A percentile compares a stretch with the other conserved stretches of the same genome.
phyloP scores from a whole-genome alignment of 2,113 vertebrate genomes.

The Ciconia boyciana region DNA sequence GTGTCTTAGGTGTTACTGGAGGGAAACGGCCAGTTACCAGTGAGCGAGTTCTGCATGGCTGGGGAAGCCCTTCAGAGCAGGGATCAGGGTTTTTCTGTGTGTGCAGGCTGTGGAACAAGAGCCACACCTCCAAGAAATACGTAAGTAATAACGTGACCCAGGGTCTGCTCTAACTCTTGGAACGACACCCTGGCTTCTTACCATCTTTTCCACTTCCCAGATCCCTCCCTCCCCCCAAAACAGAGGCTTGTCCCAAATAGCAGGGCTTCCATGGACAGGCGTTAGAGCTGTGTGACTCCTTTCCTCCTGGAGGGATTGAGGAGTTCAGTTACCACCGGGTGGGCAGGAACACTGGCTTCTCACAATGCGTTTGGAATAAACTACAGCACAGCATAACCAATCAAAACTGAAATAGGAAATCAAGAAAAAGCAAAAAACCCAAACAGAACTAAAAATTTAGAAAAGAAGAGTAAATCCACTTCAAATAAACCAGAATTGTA shows the following conservation, averaged over 20 bases:
- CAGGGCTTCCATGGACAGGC: conserved; percentile 57
- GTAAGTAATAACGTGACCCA: neutral
- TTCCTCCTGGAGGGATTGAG: conserved; percentile 48
- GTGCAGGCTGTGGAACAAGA: neutral
- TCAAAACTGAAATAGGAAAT: conserved; percentile 64
- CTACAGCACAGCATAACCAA: conserved; percentile 75
- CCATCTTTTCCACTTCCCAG: conserved; percentile 47
- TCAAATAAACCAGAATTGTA: neutral
- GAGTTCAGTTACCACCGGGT: conserved; percentile 48
- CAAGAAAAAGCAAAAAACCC: conserved; percentile 69
- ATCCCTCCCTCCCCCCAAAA: conserved; percentile 3
- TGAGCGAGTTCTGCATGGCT: fast-evolving
- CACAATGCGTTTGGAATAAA: conserved; percentile 74
- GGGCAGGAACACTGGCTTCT: conserved; percentile 85
- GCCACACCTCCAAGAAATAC: neutral
- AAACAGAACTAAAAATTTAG: conserved; percentile 52
- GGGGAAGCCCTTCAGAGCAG: neutral
- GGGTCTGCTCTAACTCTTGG: neutral
- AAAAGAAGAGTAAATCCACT: conserved; percentile 49
- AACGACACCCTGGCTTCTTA: neutral
- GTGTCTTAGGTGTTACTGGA: neutral
- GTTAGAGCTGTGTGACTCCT: conserved; percentile 73
- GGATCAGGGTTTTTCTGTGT: neutral
- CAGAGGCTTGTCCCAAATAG: conserved; percentile 26
- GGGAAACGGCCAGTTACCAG: neutral